A percentile compares a stretch with the other conserved stretches of the same genome.
These are phyloP conservation scores for Aurelia coerulea DNA, from an alignment of 30 jellyfish, hydroid and myxozoan genomes.

Conservation along the genomic window DNA sequence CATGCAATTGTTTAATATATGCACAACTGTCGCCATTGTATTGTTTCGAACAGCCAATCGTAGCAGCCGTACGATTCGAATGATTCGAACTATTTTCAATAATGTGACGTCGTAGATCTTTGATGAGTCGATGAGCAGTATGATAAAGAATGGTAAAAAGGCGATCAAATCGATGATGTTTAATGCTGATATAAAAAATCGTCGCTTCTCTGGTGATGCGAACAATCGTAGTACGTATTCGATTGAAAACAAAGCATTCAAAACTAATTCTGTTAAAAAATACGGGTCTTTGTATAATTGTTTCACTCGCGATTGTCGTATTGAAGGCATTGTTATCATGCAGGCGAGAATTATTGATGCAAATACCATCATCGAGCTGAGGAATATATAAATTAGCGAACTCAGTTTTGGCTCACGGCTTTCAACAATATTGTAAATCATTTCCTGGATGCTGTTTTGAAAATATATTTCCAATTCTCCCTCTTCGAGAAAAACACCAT, in stretches of 20 bases:
- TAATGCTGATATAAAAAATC: constrained; percentile 31
- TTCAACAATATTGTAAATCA: constrained; percentile 30
- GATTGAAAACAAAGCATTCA: constrained; percentile 27
- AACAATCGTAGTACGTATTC: constrained; percentile 52
- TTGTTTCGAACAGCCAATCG: constrained; percentile 52
- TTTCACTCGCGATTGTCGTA: neutral
- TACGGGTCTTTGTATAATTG: constrained; percentile 19
- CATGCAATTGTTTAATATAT: constrained; percentile 41
- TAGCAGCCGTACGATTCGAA: constrained; percentile 59
- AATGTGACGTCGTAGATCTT: constrained; percentile 30
- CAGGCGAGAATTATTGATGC: constrained; percentile 52
- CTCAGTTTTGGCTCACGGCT: constrained; percentile 9
- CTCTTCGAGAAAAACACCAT: constrained; percentile 32
- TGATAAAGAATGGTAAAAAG: constrained; percentile 46
- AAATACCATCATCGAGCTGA: constrained; percentile 17
- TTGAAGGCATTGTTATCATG: constrained; percentile 44
- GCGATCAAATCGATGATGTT: constrained; percentile 65
- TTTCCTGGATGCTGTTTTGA: constrained; percentile 10
- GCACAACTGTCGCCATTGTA: constrained; percentile 45
- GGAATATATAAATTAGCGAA: neutral
- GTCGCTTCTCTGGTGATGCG: constrained; percentile 45
- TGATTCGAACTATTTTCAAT: constrained; percentile 45
- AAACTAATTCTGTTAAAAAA: constrained; percentile 21
- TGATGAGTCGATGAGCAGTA: constrained; percentile 35
- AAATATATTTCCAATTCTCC: neutral